Base-by-base conservation (phyloP, 2,888 invertebrate species). In the Perithous albicinctus region DNA sequence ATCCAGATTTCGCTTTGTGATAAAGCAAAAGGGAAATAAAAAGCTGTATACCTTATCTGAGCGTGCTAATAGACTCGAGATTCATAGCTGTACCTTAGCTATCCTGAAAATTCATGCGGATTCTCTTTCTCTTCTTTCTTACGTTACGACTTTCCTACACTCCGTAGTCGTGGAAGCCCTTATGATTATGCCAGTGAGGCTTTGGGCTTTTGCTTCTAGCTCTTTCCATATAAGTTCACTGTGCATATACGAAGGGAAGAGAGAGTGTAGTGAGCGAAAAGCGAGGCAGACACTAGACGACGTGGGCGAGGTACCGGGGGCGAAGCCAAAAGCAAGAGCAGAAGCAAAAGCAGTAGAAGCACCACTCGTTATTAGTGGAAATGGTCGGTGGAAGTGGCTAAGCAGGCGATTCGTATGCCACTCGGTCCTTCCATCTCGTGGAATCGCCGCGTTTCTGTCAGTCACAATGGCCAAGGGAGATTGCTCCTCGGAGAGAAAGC, bases 371-470 rank as follows among this genome's bases (percentile, higher is more conserved):
- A 87, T 88, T 88, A 87, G 88, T 87, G 88, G 86, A 85, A 88
- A 89, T 85, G 87, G 88, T 86, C 82, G 86, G 86, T 85, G 86
- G 86, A 87, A 83, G 85, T 84, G 85, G 87, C 87, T 89, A 91
- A 90, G 86, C 87, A 91, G 91, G 90, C 85, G 89, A 91, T 91
- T 91, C 91, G 91, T 91, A 92, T 91, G 91, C 91, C 86, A 87
- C 87, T 88, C 88, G 89, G 89, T 89, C 90, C 90, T 91, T 91
- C 90, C 90, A 91, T 92, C 92, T 90, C 89, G 86, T 83, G 85
- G 86, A 91, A 90, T 90, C 89, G 89, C 87, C 82, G 86, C 89
- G 88, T 91, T 91, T 91, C 90, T 91, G 91, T 91, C 92, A 92
- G 91, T 91, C 92, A 91, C 89, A 91, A 91, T 91, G 89, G 90